Evolutionary conservation across 2,888 invertebrate genomes (phyloP), one percentile per base, ranked within the genome.

Genomic region (Epirrita christyi): DNA sequence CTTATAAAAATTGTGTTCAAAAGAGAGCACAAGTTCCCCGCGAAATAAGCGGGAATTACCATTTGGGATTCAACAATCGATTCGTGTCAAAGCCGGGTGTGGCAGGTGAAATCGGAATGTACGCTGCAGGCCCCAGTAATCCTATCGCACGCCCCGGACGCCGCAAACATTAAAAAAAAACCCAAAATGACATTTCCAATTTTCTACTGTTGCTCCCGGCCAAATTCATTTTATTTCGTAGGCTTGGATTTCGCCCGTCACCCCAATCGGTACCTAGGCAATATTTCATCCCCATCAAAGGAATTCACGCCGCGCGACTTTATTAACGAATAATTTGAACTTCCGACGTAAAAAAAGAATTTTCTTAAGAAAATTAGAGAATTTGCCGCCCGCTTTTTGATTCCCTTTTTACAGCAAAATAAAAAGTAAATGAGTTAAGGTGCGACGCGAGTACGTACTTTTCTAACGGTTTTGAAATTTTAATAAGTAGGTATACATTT

Each of bases 121-220:
- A 70, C 67, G 64, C 83, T 81, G 70, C 74, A 73, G 78, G 81
- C 76, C 67, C 68, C 73, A 70, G 81, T 88, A 86, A 87, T 88
- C 87, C 85, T 83, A 83, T 83, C 84, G 81, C 76, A 77, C 73
- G 70, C 68, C 67, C 76, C 73, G 71, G 76, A 78, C 82, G 80
- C 85, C 85, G 81, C 89, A 92, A 90, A 90, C 89, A 89, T 88
- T 86, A 89, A 92, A 92, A 92, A 92, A 32, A 91, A 76, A 83
- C 85, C 88, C 88, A 92, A 92, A 93, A 93, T 92, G 92, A 92
- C 92, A 89, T 92, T 92, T 92, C 90, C 88, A 93, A 92, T 93
- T 93, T 93, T 93, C 92, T 93, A 88, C 89, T 82, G 85, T 88
- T 83, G 88, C 91, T 84, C 76, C 80, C 80, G 83, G 89, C 81